Percentiles rank a stretch among this genome's conserved stretches.
phyloP scores from a whole-genome alignment of 2,888 invertebrate genomes.

The Aethes cnicana region DNA sequence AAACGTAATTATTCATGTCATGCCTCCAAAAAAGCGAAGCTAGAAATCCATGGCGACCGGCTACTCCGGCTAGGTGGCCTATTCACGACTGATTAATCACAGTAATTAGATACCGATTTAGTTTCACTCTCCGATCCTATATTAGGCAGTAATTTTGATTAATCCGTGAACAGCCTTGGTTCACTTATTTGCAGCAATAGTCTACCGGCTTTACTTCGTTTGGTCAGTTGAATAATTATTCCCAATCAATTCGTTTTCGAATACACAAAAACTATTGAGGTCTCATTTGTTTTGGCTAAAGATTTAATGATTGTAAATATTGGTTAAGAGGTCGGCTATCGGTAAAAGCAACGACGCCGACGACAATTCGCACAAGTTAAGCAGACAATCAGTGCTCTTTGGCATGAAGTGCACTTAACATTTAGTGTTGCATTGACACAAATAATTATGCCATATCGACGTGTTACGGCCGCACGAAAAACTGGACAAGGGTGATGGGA shows the following conservation, averaged over 20 bases:
- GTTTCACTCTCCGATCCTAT: conserved; percentile 69
- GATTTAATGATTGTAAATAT: conserved; percentile 64
- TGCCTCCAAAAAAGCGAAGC: conserved; percentile 60
- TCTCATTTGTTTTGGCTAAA: conserved; percentile 53
- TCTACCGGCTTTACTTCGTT: conserved; percentile 33
- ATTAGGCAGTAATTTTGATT: conserved; percentile 42
- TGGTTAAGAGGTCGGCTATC: conserved; percentile 72
- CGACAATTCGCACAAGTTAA: conserved; percentile 47
- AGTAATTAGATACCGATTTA: conserved; percentile 62
- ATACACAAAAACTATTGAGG: conserved; percentile 40
- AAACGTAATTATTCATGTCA: conserved; percentile 67
- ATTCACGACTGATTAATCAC: conserved; percentile 59
- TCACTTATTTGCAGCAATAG: conserved; percentile 45
- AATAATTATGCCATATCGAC: conserved; percentile 60
- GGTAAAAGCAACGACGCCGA: conserved; percentile 53
- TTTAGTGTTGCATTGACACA: conserved; percentile 78
- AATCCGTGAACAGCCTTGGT: conserved; percentile 62
- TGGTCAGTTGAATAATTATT: conserved; percentile 39
- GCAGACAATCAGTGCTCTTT: conserved; percentile 51
- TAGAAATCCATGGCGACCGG: conserved; percentile 56
- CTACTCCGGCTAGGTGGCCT: conserved; percentile 51
- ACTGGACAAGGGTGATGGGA: conserved; percentile 59
- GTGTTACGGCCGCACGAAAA: conserved; percentile 61
- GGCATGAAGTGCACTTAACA: conserved; percentile 68
- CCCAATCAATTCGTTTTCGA: conserved; percentile 43